Evolutionary conservation across 1,140 invertebrate species (phyloP).

Genomic region (Zaprionus ornatus): DNA sequence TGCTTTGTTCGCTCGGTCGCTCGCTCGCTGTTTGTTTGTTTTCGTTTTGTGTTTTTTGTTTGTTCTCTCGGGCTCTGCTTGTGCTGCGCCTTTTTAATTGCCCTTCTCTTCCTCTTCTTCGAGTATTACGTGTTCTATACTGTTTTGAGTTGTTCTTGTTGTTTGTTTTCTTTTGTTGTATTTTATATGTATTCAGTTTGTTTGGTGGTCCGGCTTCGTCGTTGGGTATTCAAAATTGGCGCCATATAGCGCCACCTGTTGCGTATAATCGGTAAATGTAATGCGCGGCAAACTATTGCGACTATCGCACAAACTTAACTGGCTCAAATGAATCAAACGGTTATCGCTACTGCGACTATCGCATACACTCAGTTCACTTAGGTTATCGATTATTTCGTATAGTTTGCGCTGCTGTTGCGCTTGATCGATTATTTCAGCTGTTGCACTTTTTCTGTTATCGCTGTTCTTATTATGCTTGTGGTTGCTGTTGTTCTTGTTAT

Average conservation of each 20-base stretch:
- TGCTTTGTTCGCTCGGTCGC: constrained; percentile 19
- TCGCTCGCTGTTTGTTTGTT: neutral
- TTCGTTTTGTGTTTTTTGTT: constrained; percentile 31
- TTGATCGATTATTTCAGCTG: constrained; percentile 35
- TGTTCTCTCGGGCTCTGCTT: constrained; percentile 24
- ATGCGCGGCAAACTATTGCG: constrained; percentile 61
- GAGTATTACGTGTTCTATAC: constrained; percentile 12
- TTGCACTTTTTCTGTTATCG: constrained; percentile 9
- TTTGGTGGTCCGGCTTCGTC: constrained; percentile 73
- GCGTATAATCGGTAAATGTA: constrained; percentile 73
- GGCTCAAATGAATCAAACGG: constrained; percentile 36
- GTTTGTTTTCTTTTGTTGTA: constrained; percentile 5
- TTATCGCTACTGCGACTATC: constrained; percentile 25
- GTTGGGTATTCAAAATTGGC: constrained; percentile 59
- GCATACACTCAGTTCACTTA: constrained; percentile 64
- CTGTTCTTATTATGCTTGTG: constrained; percentile 3
- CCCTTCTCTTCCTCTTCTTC: constrained; percentile 28
- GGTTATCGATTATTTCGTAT: constrained; percentile 77
- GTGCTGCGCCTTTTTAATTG: constrained; percentile 49
- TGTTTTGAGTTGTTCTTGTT: constrained; percentile 7
- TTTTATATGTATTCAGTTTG: constrained; percentile 19
- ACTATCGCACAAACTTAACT: constrained; percentile 59
- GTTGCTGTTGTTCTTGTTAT: neutral
- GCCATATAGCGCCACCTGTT: constrained; percentile 64
- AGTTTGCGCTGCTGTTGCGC: constrained; percentile 51